Evolutionary conservation across 2,797 vertebrate genomes (phyloP), one percentile per base, ranked within the genome.

Genomic region (Peromyscus nudipes): DNA sequence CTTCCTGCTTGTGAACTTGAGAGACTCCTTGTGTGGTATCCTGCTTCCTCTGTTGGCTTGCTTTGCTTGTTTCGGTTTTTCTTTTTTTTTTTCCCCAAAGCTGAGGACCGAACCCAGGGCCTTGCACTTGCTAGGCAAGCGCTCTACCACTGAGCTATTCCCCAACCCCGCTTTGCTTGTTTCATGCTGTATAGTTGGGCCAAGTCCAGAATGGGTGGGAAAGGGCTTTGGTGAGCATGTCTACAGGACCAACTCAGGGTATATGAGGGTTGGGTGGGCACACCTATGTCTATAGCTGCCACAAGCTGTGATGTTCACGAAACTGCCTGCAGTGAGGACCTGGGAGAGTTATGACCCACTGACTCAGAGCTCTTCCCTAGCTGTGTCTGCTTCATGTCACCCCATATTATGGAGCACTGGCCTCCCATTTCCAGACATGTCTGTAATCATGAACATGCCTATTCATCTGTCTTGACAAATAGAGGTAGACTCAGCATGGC

Each of bases 81-180:
- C 43, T 43, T 6, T 6, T 6, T 6, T 4, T 6, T 6, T 6
- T 6, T 6, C 43, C 43, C 43, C 43, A 4, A 0, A 43, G 43
- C 43, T 43, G 43, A 43, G 43, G 5, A 43, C 43, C 43, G 43
- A 43, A 43, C 43, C 43, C 43, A 43, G 43, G 43, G 43, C 43
- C 43, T 43, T 43, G 43, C 43, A 6, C 43, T 43, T 43, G 43
- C 43, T 43, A 43, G 43, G 43, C 43, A 43, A 43, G 43, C 43
- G 43, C 43, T 43, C 43, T 43, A 43, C 43, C 43, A 43, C 43
- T 43, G 43, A 43, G 43, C 43, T 43, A 43, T 4, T 43, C 43
- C 43, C 43, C 43, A 43, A 43, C 43, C 43, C 43, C 4, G 46
- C 79, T 16, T 1, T 57, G 86, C 17, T 52, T 75, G n/a, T 80